Base-by-base conservation (phyloP, 2,797 vertebrate genomes). In the Eleutherodactylus coqui region DNA sequence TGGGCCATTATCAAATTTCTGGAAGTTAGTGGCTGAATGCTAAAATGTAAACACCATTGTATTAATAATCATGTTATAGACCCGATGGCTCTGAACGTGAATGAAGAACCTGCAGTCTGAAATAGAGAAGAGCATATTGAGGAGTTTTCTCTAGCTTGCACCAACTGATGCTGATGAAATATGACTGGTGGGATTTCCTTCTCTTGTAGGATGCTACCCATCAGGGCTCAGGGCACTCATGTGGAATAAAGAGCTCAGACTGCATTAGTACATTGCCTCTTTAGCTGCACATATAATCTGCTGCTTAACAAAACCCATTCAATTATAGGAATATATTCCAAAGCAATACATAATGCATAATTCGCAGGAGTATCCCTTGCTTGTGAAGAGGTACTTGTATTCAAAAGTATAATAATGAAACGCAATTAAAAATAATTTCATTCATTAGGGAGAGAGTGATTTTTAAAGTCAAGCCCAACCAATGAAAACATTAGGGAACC, bases 161-260 rank as follows among this genome's bases (percentile, higher is more conserved):
- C 38, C 38, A 19, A 47, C 11, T 64, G 77, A 64, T 60, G 76
- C 51, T 62, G 24, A 60, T 55, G 24, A 21, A n/a, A 14, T 55
- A 21, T 60, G 76, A 78, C 34, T 16, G 24, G 51, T 24, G 21
- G 24, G 53, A 14, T 55, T 55, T 77, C 32, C 21, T 38, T 29
- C 55, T 58, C 76, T 16, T 43, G 45, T 64, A 64, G 38, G 55
- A 62, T 21, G 19, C 17, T 16, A 8, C 8, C 77, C 77, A 60
- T 79, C 55, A 62, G 19, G 76, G 55, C 36, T 60, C 24, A 27
- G 0, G 36, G 76, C 21, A 36, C 55, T 47, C 77, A 60, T 60
- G 77, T 21, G 24, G 38, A 45, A 79, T 62, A 79, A 79, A 79
- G 77, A 79, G 77, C 62, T 69, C 60, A 69, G 41, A 36, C 79